Evolutionary conservation across 53 echinoderm and acorn worm species (phyloP).

Genomic region (Echinometra lucunter): DNA sequence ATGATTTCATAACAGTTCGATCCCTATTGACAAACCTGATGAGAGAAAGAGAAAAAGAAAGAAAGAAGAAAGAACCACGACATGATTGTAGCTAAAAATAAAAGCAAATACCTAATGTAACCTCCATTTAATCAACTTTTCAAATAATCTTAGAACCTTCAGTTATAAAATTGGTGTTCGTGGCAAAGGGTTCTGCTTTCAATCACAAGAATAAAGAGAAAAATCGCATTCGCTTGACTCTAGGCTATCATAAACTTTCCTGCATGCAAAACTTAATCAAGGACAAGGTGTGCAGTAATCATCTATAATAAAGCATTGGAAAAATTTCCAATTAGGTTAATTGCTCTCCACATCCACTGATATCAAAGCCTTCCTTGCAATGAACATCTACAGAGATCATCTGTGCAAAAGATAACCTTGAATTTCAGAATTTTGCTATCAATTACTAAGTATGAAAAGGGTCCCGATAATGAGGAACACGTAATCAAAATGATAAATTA

Average conservation of each 20-base stretch:
- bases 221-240: too few species aligned
- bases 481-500: neutral
- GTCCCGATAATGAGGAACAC: neutral
- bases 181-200: too few species aligned
- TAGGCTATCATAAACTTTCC: neutral
- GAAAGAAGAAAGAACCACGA: too few species aligned
- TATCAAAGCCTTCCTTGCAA: neutral
- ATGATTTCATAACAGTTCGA: too few species aligned
- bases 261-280: too few species aligned
- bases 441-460: neutral
- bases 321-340: neutral
- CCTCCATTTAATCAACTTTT: neutral
- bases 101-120: too few species aligned
- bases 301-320: neutral
- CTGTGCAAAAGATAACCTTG: neutral
- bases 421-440: neutral
- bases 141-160: neutral
- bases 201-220: too few species aligned
- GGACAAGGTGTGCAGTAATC: too few species aligned
- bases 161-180: too few species aligned
- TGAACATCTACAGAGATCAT: neutral
- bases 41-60: too few species aligned
- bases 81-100: too few species aligned
- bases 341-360: neutral
- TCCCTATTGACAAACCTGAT: too few species aligned